Evolutionary conservation across 2,113 vertebrate species (phyloP).

Genomic region (Neolamprologus hecqui): DNA sequence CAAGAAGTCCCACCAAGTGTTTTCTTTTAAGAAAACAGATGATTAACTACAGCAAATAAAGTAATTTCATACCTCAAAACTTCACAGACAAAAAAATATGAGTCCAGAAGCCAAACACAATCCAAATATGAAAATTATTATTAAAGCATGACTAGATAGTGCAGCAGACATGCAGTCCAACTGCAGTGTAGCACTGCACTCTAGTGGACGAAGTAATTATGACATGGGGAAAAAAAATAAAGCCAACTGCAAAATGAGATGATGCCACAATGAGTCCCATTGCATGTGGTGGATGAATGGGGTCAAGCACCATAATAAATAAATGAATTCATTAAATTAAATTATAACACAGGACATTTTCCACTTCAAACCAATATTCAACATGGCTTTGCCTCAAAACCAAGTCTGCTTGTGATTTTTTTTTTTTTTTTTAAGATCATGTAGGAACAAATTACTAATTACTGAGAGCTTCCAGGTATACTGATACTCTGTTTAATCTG

Average conservation of each 20-base stretch:
- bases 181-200: background rate
- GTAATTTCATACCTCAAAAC: background rate
- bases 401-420: background rate
- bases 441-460: background rate
- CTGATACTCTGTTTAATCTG: background rate
- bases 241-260: background rate
- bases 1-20: background rate
- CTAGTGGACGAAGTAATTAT: background rate
- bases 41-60: background rate
- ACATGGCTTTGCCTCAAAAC: background rate
- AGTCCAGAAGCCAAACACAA: background rate
- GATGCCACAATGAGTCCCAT: background rate
- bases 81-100: background rate
- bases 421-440: background rate
- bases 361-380: background rate
- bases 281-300: background rate
- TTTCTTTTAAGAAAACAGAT: background rate
- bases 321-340: accelerated
- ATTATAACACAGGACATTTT: background rate
- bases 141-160: background rate
- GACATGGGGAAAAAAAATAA: background rate
- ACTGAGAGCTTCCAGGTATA: background rate
- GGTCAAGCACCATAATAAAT: background rate
- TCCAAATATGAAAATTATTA: background rate
- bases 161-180: background rate